A percentile compares a stretch with the other conserved stretches of the same genome.
Evolutionary conservation across 1,140 invertebrate genomes (phyloP).

Genomic region (Pachypsylla venusta): DNA sequence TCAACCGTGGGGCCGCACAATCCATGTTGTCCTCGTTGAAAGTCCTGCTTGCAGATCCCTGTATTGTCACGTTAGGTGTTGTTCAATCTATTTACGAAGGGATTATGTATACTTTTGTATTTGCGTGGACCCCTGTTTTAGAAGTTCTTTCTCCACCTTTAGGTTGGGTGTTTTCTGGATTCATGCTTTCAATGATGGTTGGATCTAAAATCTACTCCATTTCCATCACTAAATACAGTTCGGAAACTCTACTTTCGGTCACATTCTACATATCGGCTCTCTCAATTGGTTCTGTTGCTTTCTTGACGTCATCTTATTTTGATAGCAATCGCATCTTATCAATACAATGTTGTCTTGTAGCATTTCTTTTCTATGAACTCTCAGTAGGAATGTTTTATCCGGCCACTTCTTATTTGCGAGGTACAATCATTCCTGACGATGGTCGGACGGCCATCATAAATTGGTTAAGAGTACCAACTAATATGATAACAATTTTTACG

Average conservation of each 20-base stretch:
- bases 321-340: slow-evolving; percentile 22
- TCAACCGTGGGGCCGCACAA: no score
- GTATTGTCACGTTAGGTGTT: slow-evolving; percentile 41
- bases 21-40: slow-evolving; percentile 27
- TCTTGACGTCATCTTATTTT: slow-evolving; percentile 16
- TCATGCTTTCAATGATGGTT: slow-evolving; percentile 53
- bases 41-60: slow-evolving; percentile 38
- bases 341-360: slow-evolving; percentile 36
- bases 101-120: slow-evolving; percentile 56
- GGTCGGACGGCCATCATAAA: slow-evolving; percentile 41
- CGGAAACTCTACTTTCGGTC: slow-evolving; percentile 29
- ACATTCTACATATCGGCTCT: slow-evolving; percentile 26
- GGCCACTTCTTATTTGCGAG: slow-evolving; percentile 42
- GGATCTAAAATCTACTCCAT: slow-evolving; percentile 47
- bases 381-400: slow-evolving; percentile 43
- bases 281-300: slow-evolving; percentile 22
- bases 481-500: slow-evolving; percentile 37
- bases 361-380: slow-evolving; percentile 47
- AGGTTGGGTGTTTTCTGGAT: slow-evolving; percentile 41
- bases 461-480: slow-evolving; percentile 41
- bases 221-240: slow-evolving; percentile 26
- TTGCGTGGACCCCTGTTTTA: slow-evolving; percentile 54
- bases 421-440: slow-evolving; percentile 45
- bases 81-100: slow-evolving; percentile 54
- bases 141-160: slow-evolving; percentile 31